Evolutionary conservation across 2,113 vertebrate species (phyloP), one percentile per base, ranked within the genome.

Genomic region (Sorex fumeus): DNA sequence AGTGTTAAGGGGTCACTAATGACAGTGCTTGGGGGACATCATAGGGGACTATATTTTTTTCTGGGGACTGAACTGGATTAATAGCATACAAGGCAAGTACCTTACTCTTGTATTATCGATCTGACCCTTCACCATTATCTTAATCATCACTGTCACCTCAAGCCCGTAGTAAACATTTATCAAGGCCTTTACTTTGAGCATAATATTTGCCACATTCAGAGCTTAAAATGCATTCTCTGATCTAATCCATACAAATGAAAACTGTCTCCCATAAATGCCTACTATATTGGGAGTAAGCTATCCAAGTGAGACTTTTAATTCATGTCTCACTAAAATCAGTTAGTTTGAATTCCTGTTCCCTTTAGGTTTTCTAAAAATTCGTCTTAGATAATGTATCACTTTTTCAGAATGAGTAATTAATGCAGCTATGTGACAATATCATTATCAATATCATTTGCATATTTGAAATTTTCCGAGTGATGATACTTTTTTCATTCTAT

Each of bases 241-340:
- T 27, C 30, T 30, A 23, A 72, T 83, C 28, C 30, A 57, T 27
- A 30, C 12, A 79, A 72, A 43, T 50, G 15, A 47, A 19, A 28
- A 18, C 27, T 50, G 1, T 13, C 30, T 78, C 30, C 40, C 7
- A 9, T 6, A 28, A 16, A 1, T 1, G 75, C 45, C 71, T 27
- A 0, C 0, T 71, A 27, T 4, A 4, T 0, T 47, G 70, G 36
- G 16, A 67, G 13, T 8, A 34, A 6, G 36, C 23, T 53, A 4
- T 53, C 2, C 10, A 43, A 27, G 36, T 8, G n/a, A 30, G 9
- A 45, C 30, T 62, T 2, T 34, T 47, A 27, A 25, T 12, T 81
- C 12, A 4, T 71, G 2, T 47, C 72, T 89, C 36, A 34, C 23
- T 82, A 57, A 91, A 70, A 88, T n/a, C 36, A 66, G 25, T 16